Evolutionary conservation across 1,140 invertebrate species (phyloP), one percentile per base, ranked within the genome.

Genomic region (Drosophila bipectinata): DNA sequence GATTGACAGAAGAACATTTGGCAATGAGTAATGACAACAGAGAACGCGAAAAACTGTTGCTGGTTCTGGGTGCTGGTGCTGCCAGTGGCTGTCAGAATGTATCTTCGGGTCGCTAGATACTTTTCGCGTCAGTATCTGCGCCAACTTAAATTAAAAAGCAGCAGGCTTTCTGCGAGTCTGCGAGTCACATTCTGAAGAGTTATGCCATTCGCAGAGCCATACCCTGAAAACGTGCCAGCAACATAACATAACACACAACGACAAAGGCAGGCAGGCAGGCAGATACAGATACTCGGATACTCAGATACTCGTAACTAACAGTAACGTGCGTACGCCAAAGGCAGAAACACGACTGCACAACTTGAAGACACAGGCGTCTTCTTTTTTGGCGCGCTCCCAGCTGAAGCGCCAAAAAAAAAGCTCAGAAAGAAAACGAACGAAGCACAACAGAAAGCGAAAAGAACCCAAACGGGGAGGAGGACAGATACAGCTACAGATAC

Each of bases 61-160:
- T 28, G 26, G 26, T 5, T 6, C 0, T 7, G 26, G 26, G 6
- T 21, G 21, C 21, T 21, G 21, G 21, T 21, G 21, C 26, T 28
- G 26, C 26, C 26, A 28, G 26, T 28, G 26, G 26, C 26, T 83
- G 72, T 32, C 62, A 69, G 56, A 62, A 66, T 4, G 15, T 47
- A 10, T 47, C 54, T 58, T 51, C 61, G 66, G 62, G 57, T 58
- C 61, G 73, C 69, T 82, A 82, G 79, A 81, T 81, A 81, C 68
- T 73, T 82, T 85, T 52, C 57, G 73, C 82, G 69, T 74, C 77
- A 77, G 77, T 75, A 51, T 37, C 57, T 61, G 73, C 64, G 69
- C 73, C 72, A 88, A 88, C 79, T 84, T 88, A 88, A 88, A 88
- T 88, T 88, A 84, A 88, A 88, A 88, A 88, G 84, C 84, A 67